A percentile compares a stretch with the other conserved stretches of the same genome.
These are phyloP conservation scores for Entomyzon cyanotis DNA, from an alignment of 2,113 vertebrate species.

Conservation along the genomic window DNA sequence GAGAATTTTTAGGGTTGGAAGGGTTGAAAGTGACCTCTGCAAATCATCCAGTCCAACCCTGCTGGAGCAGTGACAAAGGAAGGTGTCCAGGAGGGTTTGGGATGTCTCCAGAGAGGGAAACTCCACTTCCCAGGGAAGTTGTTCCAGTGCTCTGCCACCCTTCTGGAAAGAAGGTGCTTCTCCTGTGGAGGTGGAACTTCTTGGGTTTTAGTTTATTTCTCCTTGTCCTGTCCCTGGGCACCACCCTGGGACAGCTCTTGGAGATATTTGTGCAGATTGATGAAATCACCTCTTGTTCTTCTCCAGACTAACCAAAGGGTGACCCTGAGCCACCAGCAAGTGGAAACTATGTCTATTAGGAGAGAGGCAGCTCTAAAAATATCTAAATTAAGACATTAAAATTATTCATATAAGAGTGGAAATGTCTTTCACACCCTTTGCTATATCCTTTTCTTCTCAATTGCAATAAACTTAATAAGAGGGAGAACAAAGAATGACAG, in stretches of 20 bases:
- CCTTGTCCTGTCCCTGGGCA: neutral
- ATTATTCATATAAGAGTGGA: neutral
- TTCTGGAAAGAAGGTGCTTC: neutral
- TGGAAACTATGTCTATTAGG: neutral
- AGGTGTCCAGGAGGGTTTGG: neutral
- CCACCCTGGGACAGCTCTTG: neutral
- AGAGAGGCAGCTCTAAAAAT: neutral
- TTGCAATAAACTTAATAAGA: neutral
- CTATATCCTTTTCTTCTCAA: neutral
- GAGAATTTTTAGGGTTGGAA: neutral
- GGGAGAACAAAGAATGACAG: neutral
- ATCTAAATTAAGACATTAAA: neutral
- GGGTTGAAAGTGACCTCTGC: neutral
- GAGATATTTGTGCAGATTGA: neutral
- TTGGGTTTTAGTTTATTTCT: neutral
- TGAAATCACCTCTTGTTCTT: neutral
- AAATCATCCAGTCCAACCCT: neutral
- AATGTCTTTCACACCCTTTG: neutral
- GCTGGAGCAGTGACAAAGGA: neutral
- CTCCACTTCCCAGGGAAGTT: neutral
- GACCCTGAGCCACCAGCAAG: neutral
- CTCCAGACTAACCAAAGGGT: neutral
- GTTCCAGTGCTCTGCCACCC: neutral
- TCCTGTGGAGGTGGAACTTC: accelerated
- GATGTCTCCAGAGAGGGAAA: neutral